phyloP scores from a whole-genome alignment of 2,113 vertebrate species.

The Corythornis cristatus region DNA sequence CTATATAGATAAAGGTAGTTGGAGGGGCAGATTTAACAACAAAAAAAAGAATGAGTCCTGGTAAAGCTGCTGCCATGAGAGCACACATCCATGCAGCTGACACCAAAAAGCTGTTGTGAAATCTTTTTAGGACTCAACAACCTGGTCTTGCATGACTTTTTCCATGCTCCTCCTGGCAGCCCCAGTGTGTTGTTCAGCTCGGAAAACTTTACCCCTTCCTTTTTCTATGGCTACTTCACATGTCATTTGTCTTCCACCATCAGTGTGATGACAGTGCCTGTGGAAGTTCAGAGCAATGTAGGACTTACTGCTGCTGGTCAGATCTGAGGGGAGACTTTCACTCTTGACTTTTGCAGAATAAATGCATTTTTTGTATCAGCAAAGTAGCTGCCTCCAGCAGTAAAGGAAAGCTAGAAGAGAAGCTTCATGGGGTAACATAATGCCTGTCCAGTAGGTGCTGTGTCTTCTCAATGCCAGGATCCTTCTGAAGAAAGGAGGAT shows the following conservation, averaged over 20 bases:
- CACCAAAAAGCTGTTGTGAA: not conserved
- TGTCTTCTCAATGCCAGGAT: not conserved
- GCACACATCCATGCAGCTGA: not conserved
- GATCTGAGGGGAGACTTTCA: not conserved
- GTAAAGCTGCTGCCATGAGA: not conserved
- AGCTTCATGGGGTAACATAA: not conserved
- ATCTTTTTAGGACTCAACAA: not conserved
- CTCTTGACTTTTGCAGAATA: not conserved
- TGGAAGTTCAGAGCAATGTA: not conserved
- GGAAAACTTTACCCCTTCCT: not conserved
- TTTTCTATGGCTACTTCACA: not conserved
- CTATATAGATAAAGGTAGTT: not conserved
- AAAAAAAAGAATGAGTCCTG: not conserved
- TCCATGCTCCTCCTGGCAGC: not conserved
- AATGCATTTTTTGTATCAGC: not conserved
- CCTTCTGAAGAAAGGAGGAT: not conserved
- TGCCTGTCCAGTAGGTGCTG: not conserved
- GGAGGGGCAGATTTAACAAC: not conserved
- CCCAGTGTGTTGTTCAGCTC: not conserved
- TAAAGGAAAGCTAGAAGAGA: not conserved
- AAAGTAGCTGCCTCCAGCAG: not conserved
- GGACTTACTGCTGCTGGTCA: not conserved
- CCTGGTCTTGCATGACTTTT: not conserved
- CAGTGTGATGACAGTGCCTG: not conserved
- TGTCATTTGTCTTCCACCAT: not conserved